Base-by-base conservation (phyloP, 2,888 invertebrate species). In the Heliconius ethilla region DNA sequence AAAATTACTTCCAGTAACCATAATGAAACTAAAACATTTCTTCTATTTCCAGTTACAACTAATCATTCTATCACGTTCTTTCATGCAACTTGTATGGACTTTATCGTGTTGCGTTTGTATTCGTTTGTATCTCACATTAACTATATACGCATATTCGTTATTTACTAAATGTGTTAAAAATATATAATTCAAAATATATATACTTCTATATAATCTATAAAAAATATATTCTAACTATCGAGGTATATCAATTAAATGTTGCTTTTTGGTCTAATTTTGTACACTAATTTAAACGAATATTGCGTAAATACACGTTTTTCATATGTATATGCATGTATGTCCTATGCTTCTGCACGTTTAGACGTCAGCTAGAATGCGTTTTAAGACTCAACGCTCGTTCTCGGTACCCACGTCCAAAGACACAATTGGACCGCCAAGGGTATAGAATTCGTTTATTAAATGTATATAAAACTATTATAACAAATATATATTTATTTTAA, bases 341-440 rank as follows among this genome's bases (percentile, higher is more conserved):
- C 77, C 77, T 78, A 79, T 80, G 87, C 90, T 90, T 89, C 73
- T 80, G 63, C 74, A 74, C 65, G 74, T 84, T 78, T 89, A 94
- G 93, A 88, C 90, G 70, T 91, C 95, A 90, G 96, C 96, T 93
- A 95, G 96, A 95, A 96, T 97, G 95, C 96, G 97, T 94, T 98
- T 98, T 94, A 98, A 98, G 95, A 98, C 98, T 84, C 98, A 98
- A 95, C 96, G 98, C 88, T 98, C 98, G 84, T 98, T 98, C 92
- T 98, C 98, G 87, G 97, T 98, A 93, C 98, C 98, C 82, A 97
- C 98, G 65, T 97, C 98, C 80, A 98, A 98, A 95, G 97, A 97
- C 90, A 89, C 91, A 87, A 96, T 94, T 75, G 91, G 89, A 83
- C 90, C 91, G 1, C 93, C 92, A 87, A 95, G 94, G 91, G 94